Base-by-base conservation (phyloP, 2,797 vertebrate species). In the Gymnoscopelus microlampas region DNA sequence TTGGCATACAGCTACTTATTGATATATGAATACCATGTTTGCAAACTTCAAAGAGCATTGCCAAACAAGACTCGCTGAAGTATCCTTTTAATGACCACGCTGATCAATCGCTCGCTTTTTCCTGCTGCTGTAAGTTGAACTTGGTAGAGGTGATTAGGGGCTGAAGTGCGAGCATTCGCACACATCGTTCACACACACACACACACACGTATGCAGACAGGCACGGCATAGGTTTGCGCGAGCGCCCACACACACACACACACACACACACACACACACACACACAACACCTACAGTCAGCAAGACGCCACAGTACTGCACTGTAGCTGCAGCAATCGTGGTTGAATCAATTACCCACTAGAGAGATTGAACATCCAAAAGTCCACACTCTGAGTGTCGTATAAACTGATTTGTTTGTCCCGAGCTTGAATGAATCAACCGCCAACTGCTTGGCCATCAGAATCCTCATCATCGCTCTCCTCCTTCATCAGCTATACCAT, bases 81-180 rank as follows among this genome's bases (percentile, higher is more conserved):
- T 66, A 61, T 82, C 79, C 79, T 68, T 81, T 77, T 85, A 79
- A 85, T 85, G 81, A 77, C 60, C 76, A 15, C 0, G 24, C 63
- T 83, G 84, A 87, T 91, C 90, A 91, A 85, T 89, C 67, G 62
- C 56, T 70, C 59, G 48, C 73, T 32, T 77, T 77, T 15, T 74
- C 53, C 59, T 66, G 78, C 72, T 81, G 78, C 84, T 83, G 68
- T 57, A 71, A 77, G 76, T 82, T 86, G 66, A 87, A 88, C 79
- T 87, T 75, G 75, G 76, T 63, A 66, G 85, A 66, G 83, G 84
- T 90, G 81, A 91, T 90, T 86, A 82, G 74, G 71, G 39, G 65
- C 66, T 78, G 77, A 68, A 78, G 76, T 71, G 72, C 23, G 32
- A 10, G 11, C 57, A 73, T 50, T 62, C 44, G 73, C 65, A 72